phyloP scores from a whole-genome alignment of 2,797 vertebrate species.

The Pipistrellus nathusii region DNA sequence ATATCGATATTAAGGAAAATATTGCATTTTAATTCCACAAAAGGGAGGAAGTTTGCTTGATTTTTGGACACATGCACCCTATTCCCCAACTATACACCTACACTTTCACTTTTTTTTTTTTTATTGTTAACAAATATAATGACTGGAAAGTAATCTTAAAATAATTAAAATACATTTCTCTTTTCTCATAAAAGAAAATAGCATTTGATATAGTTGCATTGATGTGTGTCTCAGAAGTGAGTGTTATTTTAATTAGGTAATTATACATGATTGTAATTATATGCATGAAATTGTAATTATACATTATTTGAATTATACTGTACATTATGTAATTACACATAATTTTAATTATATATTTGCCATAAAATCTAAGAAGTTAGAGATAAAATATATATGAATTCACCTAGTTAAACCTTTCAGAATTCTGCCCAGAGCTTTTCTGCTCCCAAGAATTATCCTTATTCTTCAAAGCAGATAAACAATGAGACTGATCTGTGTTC shows the following conservation, averaged over 20 bases:
- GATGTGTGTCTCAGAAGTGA: slow-evolving; percentile 78
- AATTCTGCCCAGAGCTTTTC: not conserved
- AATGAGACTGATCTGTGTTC: not conserved
- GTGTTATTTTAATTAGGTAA: slow-evolving; percentile 85
- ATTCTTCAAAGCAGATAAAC: not conserved
- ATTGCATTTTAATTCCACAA: not conserved
- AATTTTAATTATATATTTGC: slow-evolving; percentile 84
- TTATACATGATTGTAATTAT: slow-evolving; percentile 85
- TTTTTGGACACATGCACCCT: not conserved
- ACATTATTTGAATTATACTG: slow-evolving; percentile 83
- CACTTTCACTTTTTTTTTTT: not conserved
- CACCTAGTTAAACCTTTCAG: slow-evolving; percentile 51
- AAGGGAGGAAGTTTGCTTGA: not conserved
- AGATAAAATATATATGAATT: slow-evolving; percentile 69
- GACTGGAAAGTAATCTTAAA: not conserved
- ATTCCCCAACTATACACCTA: not conserved
- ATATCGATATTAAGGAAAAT: not conserved
- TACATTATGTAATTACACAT: slow-evolving; percentile 81
- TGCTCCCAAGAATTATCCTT: slow-evolving; percentile 2
- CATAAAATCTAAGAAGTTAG: slow-evolving; percentile 78
- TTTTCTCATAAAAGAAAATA: slow-evolving; percentile 57
- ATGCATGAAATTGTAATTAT: slow-evolving; percentile 82
- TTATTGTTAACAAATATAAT: not conserved
- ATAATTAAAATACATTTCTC: slow-evolving; percentile 1
- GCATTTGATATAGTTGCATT: slow-evolving; percentile 65